Conservation (phyloP, 2,888 invertebrate genomes). For the Xestoiulus laeticollis region DNA sequence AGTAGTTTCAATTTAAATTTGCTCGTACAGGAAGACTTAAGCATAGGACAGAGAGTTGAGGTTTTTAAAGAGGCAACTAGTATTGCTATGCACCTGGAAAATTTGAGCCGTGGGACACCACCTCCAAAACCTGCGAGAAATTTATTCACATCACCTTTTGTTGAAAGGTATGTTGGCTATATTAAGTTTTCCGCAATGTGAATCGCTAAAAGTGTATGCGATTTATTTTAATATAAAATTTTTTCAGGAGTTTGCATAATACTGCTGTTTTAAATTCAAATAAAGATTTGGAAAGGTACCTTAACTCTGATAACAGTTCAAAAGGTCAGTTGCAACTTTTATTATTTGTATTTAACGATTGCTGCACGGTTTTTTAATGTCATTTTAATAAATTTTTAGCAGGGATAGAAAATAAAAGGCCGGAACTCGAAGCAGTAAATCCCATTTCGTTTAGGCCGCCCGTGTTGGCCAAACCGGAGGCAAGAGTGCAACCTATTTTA, state of each 20-base stretch:
- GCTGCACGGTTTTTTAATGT: background rate
- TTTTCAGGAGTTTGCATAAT: background rate
- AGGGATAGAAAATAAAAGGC: background rate
- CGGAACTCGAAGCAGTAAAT: background rate
- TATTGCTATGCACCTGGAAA: conserved; percentile 47
- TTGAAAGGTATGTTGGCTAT: background rate
- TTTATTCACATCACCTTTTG: background rate
- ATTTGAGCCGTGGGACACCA: background rate
- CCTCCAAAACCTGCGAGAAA: background rate
- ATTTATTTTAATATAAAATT: background rate
- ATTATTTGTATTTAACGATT: background rate
- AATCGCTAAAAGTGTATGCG: background rate
- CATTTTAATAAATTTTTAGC: background rate
- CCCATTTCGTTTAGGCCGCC: background rate
- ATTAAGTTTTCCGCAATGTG: background rate
- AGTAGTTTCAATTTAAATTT: background rate
- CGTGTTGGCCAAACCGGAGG: background rate
- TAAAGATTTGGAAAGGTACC: background rate
- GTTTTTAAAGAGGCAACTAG: conserved; percentile 49
- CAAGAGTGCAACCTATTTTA: conserved; percentile 1
- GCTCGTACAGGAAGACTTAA: conserved; percentile 1
- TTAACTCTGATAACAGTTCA: background rate
- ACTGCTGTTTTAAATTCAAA: background rate
- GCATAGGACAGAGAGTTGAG: conserved; percentile 39
- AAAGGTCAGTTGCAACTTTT: background rate